Evolutionary conservation across 1,140 invertebrate species (phyloP), one percentile per base, ranked within the genome.

Genomic region (Pemphigus obesinymphae): DNA sequence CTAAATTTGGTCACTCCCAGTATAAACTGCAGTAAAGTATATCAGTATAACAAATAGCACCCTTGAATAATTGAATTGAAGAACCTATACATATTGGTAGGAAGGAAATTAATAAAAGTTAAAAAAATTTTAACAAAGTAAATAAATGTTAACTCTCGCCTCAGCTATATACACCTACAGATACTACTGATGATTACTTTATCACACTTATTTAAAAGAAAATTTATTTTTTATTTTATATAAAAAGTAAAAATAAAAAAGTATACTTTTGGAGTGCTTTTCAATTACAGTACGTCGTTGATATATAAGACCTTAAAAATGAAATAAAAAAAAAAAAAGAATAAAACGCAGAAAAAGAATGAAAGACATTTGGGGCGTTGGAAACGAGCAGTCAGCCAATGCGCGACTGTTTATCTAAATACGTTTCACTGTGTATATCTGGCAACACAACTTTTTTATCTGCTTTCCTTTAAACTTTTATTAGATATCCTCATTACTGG

Each of bases 401-500:
- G 34, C 53, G 76, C 37, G 53, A 37, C 76, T 80, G 76, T 80
- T 80, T 80, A 80, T 78, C 75, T 78, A 78, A 78, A 78, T 80
- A 80, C 76, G 37, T 43, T 80, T 80, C 76, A 31, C 76, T 63
- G 76, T 63, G 76, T 80, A 80, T 80, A 40, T 80, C 76, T 80
- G 55, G 76, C 76, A 61, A 80, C 76, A 63, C 76, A 80, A 80
- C 76, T 80, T 82, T 82, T 82, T 78, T 82, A 78, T 78, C 82
- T 72, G 43, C 70, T 82, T 75, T 83, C 58, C 75, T 76, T 84
- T 82, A 84, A 84, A 84, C 82, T 84, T 84, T 84, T 84, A 84
- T 84, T 83, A 84, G 84, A 84, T 84, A 84, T 84, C 83, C 84
- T 84, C 84, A 84, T 84, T 84, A 84, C 84, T 83, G 84, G 84